A percentile compares a stretch with the other conserved stretches of the same genome.
Evolutionary conservation across 2,888 invertebrate species (phyloP).

Genomic region (Euplagia quadripunctaria): DNA sequence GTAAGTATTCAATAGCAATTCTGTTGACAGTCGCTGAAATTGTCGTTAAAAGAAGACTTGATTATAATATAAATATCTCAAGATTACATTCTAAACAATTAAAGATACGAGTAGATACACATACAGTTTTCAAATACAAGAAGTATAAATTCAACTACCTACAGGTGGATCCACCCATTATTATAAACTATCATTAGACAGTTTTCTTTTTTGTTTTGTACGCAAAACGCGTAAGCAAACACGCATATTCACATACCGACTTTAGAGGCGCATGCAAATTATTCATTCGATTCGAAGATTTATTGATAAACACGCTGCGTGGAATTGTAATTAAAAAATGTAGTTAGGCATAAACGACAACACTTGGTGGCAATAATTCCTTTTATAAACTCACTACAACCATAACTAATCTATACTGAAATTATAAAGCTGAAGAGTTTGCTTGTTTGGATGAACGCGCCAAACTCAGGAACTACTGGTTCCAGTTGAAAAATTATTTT

Average conservation of each 20-base stretch:
- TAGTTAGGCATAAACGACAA: slow-evolving; percentile 7
- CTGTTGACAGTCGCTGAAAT: no score
- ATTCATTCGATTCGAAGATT: slow-evolving; percentile 34
- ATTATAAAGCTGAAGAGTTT: no score
- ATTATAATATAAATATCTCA: neutral
- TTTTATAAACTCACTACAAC: neutral
- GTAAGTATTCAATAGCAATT: no score
- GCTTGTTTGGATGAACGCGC: no score
- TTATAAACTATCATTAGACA: no score
- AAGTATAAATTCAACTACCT: neutral
- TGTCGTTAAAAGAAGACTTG: no score
- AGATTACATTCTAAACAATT: neutral
- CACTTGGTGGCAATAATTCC: neutral
- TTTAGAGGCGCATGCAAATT: slow-evolving; percentile 39
- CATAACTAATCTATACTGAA: neutral
- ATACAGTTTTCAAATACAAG: neutral
- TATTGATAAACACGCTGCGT: slow-evolving; percentile 30
- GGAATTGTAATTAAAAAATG: slow-evolving; percentile 26
- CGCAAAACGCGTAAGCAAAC: slow-evolving; percentile 16
- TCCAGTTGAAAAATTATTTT: no score
- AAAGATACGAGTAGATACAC: neutral
- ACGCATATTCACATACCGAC: slow-evolving; percentile 14
- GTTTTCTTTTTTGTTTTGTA: slow-evolving; percentile 8
- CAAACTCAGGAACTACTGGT: no score
- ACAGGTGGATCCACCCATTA: neutral